A percentile compares a stretch with the other conserved stretches of the same genome.
These are phyloP conservation scores for Homarus gammarus DNA, from an alignment of 2,888 invertebrate species.

Conservation along the genomic window DNA sequence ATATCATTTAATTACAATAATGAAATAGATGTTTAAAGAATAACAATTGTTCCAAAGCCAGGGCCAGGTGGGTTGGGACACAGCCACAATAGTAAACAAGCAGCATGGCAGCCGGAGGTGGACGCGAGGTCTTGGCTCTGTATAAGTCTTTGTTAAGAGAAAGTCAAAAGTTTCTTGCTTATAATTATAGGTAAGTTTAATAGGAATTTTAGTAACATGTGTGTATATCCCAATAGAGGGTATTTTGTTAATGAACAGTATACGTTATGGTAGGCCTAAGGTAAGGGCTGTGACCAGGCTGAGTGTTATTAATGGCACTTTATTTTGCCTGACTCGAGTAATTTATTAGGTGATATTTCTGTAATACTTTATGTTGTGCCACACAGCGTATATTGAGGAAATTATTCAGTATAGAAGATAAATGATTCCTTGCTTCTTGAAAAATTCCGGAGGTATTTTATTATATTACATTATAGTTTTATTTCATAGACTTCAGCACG, in stretches of 20 bases:
- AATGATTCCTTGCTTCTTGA: too few species aligned
- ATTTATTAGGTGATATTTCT: neutral
- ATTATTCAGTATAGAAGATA: too few species aligned
- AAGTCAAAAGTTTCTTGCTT: constrained; percentile 43
- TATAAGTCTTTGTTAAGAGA: constrained; percentile 49
- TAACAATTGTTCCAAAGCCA: too few species aligned
- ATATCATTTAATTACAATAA: too few species aligned
- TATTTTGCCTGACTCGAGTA: neutral
- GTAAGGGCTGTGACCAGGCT: neutral
- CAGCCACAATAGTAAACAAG: neutral
- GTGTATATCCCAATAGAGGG: too few species aligned
- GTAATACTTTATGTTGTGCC: neutral
- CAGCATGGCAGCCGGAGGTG: constrained; percentile 41
- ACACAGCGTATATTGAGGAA: too few species aligned
- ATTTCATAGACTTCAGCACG: too few species aligned
- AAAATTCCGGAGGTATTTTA: too few species aligned
- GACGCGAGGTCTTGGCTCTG: constrained; percentile 12
- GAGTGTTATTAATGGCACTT: neutral
- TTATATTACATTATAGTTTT: too few species aligned
- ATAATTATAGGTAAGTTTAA: constrained; percentile 40
- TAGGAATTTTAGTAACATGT: neutral
- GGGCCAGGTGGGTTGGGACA: neutral
- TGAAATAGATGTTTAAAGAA: too few species aligned
- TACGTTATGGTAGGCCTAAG: too few species aligned
- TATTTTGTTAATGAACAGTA: too few species aligned